Base-by-base conservation (phyloP, 2,797 vertebrate genomes). In the Ctenochaetus hawaiiensis region DNA sequence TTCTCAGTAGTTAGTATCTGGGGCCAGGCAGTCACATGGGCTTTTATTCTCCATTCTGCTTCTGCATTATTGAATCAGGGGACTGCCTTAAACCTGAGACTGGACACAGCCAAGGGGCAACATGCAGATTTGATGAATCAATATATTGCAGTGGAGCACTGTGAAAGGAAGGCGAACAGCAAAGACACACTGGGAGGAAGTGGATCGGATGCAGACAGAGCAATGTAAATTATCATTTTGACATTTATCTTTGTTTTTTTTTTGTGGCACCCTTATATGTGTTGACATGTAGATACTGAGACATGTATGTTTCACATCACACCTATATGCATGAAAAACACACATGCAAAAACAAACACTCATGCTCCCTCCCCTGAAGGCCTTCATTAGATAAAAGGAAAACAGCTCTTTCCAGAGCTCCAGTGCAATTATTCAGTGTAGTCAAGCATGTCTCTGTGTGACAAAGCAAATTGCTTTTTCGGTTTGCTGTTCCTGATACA, bases 381-480 rank as follows among this genome's bases (percentile, higher is more conserved):
- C 89, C 88, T 94, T 94, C 91, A 94, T 95, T 94, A 95, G 93
- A 94, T 93, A 94, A 94, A 93, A 94, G 90, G 88, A 93, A 95
- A 93, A 93, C 89, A 87, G 90, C 90, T 94, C 87, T 91, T 94
- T 94, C 87, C 82, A 78, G 83, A 88, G 83, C 92, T 93, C 92
- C 94, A 91, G 88, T 88, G 92, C 93, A 95, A 96, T 95, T 95
- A 95, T 95, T 94, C 91, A 93, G 93, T 83, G 92, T 93, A 94
- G 92, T 93, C 93, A 93, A 94, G 93, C 95, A 94, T 95, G 94
- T 92, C 93, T 94, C 87, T 94, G 93, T 95, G 94, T 95, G 94
- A 95, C 94, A 94, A 95, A 94, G 94, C 93, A 95, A 96, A 95
- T 96, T 94, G 93, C 93, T 94, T 96, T 95, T 94, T 93, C 78